Evolutionary conservation across 1,140 invertebrate genomes (phyloP).

Genomic region (Riptortus pedestris): DNA sequence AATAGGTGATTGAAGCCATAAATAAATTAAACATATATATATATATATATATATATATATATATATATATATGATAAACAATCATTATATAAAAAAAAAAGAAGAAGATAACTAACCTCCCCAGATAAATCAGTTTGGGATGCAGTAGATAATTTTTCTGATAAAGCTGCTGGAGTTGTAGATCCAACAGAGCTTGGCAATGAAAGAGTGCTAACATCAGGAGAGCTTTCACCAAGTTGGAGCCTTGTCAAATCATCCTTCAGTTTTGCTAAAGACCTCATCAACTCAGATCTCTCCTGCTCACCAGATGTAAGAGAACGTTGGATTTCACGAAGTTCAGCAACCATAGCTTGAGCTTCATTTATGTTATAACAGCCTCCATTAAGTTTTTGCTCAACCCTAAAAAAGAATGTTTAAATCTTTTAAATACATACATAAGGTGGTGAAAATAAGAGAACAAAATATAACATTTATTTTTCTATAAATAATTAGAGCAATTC

Average conservation of each 20-base stretch:
- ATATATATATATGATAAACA: too few species aligned
- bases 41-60: too few species aligned
- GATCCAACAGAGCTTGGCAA: slow-evolving; percentile 45
- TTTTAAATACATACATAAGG: too few species aligned
- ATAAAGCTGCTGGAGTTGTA: slow-evolving; percentile 7
- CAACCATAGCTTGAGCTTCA: slow-evolving; percentile 88
- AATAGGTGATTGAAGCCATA: too few species aligned
- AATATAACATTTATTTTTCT: too few species aligned
- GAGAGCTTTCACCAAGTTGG: slow-evolving; percentile 67
- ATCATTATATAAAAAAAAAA: too few species aligned
- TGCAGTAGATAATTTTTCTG: slow-evolving; percentile 75
- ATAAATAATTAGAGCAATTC: too few species aligned
- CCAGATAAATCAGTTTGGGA: slow-evolving; percentile 91
- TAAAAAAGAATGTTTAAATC: slow-evolving; percentile 42
- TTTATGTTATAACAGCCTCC: slow-evolving; percentile 80
- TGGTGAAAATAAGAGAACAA: too few species aligned
- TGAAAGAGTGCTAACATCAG: slow-evolving; percentile 70
- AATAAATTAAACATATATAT: too few species aligned
- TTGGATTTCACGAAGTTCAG: slow-evolving; percentile 84
- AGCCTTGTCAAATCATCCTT: slow-evolving; percentile 85
- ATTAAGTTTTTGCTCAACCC: slow-evolving; percentile 83
- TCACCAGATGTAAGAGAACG: slow-evolving; percentile 80
- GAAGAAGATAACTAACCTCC: slow-evolving; percentile 54
- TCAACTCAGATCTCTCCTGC: slow-evolving; percentile 84
- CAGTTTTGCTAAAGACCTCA: slow-evolving; percentile 83